Conservation (phyloP, 2,113 vertebrate genomes). For the Ceratotherium simum region DNA sequence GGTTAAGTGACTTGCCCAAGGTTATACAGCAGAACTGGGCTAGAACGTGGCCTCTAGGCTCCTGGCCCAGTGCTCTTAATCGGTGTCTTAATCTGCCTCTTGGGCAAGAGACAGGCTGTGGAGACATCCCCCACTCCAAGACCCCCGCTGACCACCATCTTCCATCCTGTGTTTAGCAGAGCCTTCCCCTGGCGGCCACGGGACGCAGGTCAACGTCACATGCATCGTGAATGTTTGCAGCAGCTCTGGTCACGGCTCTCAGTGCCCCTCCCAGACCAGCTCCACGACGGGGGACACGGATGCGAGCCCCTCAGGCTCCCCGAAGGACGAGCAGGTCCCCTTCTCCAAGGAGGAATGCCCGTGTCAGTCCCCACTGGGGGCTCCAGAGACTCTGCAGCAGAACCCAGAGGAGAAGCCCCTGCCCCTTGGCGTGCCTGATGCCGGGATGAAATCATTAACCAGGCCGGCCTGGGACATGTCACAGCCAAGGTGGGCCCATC, state of each 20-base stretch:
- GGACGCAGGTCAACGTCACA: conserved; percentile 84
- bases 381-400: conserved; percentile 66
- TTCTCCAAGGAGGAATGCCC: conserved; percentile 84
- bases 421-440: conserved; percentile 78
- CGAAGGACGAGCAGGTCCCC: conserved; percentile 64
- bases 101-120: background rate
- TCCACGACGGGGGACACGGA: background rate
- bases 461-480: background rate
- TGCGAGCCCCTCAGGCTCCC: background rate
- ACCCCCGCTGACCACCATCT: background rate
- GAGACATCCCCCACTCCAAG: rapidly evolving
- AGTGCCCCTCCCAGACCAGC: conserved; percentile 62
- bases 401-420: conserved; percentile 71
- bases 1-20: background rate
- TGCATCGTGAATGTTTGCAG: conserved; percentile 84
- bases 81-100: no score
- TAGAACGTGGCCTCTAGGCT: background rate
- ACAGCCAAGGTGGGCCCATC: background rate
- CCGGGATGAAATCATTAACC: conserved; percentile 78
- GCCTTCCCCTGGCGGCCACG: conserved; percentile 2
- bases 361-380: background rate
- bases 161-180: conserved; percentile 74
- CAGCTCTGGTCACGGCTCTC: conserved; percentile 73
- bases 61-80: background rate
- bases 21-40: background rate